Percentiles rank a stretch among this genome's conserved stretches.
Evolutionary conservation across 1,140 invertebrate genomes (phyloP).

Genomic region (Aphelinus atriplicis): DNA sequence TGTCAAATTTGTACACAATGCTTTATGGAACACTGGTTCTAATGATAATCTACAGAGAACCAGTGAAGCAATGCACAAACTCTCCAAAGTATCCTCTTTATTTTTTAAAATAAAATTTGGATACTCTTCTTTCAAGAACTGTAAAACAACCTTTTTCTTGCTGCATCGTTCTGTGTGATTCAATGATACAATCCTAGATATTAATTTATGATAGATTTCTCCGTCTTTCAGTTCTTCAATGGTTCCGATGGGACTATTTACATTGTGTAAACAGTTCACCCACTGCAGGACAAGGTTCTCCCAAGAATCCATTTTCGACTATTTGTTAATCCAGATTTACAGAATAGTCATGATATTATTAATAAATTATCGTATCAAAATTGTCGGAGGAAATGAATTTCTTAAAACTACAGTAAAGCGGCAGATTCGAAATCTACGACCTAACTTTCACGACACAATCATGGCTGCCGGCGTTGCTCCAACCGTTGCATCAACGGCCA

Average conservation of each 20-base stretch:
- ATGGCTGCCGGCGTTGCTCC: too few relatives aligned
- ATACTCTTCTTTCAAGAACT: conserved; percentile 55
- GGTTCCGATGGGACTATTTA: background rate
- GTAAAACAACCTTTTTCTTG: conserved; percentile 29
- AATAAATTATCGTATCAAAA: too few relatives aligned
- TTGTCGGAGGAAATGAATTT: too few relatives aligned
- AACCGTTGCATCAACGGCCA: too few relatives aligned
- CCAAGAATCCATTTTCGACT: conserved; percentile 30
- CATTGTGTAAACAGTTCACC: conserved; percentile 24
- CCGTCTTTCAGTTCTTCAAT: conserved; percentile 46
- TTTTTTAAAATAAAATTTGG: conserved; percentile 50
- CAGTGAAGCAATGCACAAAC: conserved; percentile 52
- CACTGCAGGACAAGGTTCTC: conserved; percentile 27
- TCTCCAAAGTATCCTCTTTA: conserved; percentile 36
- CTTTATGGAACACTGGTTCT: conserved; percentile 52
- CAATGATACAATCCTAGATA: conserved; percentile 42
- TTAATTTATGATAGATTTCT: conserved; percentile 45
- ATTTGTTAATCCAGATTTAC: too few relatives aligned
- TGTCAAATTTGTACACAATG: conserved; percentile 55
- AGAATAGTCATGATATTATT: too few relatives aligned
- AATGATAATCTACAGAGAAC: conserved; percentile 56
- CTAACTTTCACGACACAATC: too few relatives aligned
- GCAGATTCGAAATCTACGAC: too few relatives aligned
- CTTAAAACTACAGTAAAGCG: too few relatives aligned
- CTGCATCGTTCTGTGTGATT: conserved; percentile 7